These are phyloP conservation scores for Odontesthes bonariensis DNA, from an alignment of 2,113 vertebrate species.

Conservation along the genomic window DNA sequence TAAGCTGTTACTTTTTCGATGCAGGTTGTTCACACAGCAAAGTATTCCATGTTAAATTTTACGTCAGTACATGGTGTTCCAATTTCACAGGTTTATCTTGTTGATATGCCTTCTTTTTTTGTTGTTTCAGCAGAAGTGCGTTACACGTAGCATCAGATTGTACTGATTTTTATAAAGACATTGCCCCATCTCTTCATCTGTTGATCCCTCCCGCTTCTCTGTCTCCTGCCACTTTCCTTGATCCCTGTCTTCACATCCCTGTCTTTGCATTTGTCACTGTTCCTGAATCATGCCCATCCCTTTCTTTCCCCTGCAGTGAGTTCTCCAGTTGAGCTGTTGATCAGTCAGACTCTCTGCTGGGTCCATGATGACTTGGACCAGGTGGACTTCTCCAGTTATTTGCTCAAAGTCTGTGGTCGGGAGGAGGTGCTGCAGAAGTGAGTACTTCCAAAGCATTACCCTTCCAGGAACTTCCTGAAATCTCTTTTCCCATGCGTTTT, in stretches of 20 bases:
- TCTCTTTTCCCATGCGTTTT: slow-evolving; percentile 4
- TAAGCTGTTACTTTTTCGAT: too few relatives aligned
- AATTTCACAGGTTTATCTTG: background rate
- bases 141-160: too few relatives aligned
- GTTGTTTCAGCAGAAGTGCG: background rate
- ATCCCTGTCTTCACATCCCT: background rate
- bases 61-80: background rate
- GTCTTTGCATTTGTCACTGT: background rate
- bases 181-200: background rate
- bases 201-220: background rate
- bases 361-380: slow-evolving; percentile 96
- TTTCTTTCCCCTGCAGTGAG: slow-evolving; percentile 83
- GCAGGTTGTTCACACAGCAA: too few relatives aligned
- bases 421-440: slow-evolving; percentile 98
- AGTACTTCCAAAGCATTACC: slow-evolving; percentile 68
- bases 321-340: slow-evolving; percentile 95
- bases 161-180: background rate
- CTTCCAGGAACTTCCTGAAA: background rate
- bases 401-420: slow-evolving; percentile 96
- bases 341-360: slow-evolving; percentile 99
- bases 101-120: too few relatives aligned
- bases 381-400: slow-evolving; percentile 94
- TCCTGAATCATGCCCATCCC: background rate
- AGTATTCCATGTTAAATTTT: too few relatives aligned
- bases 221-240: background rate